phyloP scores from a whole-genome alignment of 2,797 vertebrate genomes.

The Enteromius unitaeniatus region DNA sequence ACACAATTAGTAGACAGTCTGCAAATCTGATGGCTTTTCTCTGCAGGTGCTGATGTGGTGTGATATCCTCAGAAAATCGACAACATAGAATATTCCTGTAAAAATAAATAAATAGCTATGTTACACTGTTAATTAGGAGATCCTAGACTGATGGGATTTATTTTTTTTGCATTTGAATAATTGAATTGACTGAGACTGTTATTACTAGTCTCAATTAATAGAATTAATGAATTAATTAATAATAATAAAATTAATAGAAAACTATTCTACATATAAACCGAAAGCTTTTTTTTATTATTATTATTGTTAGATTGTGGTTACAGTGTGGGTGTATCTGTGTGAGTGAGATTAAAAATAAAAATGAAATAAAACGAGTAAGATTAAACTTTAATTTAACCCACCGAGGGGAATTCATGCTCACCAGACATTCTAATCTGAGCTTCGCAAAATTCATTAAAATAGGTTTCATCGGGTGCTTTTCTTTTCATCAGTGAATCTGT shows the following conservation, averaged over 20 bases:
- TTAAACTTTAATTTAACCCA: neutral
- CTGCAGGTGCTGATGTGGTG: neutral
- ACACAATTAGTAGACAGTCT: constrained; percentile 38
- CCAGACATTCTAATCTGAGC: neutral
- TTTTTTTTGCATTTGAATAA: neutral
- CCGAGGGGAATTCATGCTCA: neutral
- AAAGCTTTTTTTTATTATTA: neutral
- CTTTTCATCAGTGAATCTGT: neutral
- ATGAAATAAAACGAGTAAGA: neutral
- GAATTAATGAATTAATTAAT: no score
- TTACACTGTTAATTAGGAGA: neutral
- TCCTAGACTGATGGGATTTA: neutral
- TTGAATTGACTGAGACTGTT: neutral
- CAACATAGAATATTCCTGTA: neutral
- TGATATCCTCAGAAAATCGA: neutral
- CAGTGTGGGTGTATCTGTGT: no score
- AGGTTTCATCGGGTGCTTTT: constrained; percentile 15
- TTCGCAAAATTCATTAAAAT: constrained; percentile 14
- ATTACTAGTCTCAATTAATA: no score
- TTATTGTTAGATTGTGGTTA: neutral
- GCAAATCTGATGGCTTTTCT: constrained; percentile 8
- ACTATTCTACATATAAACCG: neutral
- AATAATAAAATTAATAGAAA: no score
- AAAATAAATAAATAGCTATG: neutral
- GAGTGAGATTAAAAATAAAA: neutral